phyloP scores from a whole-genome alignment of 2,113 vertebrate species.

The Potamarius usumacintae region DNA sequence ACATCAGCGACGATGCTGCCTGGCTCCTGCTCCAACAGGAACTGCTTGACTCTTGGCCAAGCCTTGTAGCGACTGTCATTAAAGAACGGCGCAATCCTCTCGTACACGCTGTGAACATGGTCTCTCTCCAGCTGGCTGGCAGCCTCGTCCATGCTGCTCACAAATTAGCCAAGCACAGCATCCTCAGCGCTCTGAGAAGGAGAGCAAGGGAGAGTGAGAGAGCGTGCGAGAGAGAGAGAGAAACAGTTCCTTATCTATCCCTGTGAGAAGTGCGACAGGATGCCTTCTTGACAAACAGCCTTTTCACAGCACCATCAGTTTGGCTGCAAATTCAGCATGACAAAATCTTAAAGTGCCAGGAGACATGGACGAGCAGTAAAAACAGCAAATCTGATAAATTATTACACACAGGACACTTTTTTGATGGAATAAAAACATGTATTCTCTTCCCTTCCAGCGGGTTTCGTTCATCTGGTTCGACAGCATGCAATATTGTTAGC shows the following conservation, averaged over 20 bases:
- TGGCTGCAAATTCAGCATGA: not conserved
- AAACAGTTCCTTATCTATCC: constrained; percentile 9
- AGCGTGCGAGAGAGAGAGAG: not conserved
- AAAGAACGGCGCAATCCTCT: constrained; percentile 79
- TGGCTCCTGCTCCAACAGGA: constrained; percentile 74
- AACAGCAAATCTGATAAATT: not conserved
- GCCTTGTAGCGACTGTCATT: constrained; percentile 75
- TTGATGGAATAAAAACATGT: too few relatives aligned
- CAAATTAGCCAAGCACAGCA: constrained; percentile 56
- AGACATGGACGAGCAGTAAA: not conserved
- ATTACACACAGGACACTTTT: too few relatives aligned
- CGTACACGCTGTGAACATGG: constrained; percentile 74
- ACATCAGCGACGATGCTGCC: constrained; percentile 78
- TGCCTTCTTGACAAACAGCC: constrained; percentile 12
- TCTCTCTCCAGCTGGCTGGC: constrained; percentile 73
- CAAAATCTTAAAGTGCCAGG: constrained; percentile 12
- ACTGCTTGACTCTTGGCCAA: constrained; percentile 77
- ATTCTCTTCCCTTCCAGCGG: too few relatives aligned
- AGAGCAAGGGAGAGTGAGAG: not conserved
- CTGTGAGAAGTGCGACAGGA: constrained; percentile 5
- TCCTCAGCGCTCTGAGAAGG: constrained; percentile 54
- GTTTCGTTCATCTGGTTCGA: too few relatives aligned
- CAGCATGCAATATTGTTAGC: too few relatives aligned
- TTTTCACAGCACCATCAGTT: not conserved
- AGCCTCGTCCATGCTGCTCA: constrained; percentile 75